A percentile compares a stretch with the other conserved stretches of the same genome.
These are phyloP conservation scores for Electrona antarctica DNA, from an alignment of 2,113 vertebrate species.

Conservation along the genomic window DNA sequence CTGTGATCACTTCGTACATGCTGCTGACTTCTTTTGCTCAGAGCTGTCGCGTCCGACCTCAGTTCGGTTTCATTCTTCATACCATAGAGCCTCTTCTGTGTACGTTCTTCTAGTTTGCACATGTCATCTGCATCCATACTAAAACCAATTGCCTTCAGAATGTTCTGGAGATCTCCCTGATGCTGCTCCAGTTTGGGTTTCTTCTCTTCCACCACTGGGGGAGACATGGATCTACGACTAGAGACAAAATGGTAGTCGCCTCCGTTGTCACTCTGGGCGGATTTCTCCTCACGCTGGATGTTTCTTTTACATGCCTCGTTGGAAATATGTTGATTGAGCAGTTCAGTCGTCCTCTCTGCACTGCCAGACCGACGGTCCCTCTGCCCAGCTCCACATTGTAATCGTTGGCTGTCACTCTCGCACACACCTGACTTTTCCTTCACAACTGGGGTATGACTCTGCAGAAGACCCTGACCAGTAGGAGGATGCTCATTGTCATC, in stretches of 20 bases:
- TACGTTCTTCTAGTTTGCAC: slow-evolving; percentile 69
- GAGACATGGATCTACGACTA: slow-evolving; percentile 39
- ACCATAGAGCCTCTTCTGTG: slow-evolving; percentile 70
- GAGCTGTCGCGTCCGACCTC: background rate
- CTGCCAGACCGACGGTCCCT: slow-evolving; percentile 8
- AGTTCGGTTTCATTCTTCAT: slow-evolving; percentile 38
- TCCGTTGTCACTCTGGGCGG: background rate
- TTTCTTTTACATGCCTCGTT: background rate
- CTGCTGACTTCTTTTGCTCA: too few species aligned
- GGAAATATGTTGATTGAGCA: background rate
- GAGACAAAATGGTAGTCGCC: slow-evolving; percentile 4
- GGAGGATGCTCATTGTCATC: too few species aligned
- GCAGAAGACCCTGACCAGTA: too few species aligned
- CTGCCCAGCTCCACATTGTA: background rate
- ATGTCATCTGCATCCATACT: slow-evolving; percentile 70
- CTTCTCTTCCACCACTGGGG: slow-evolving; percentile 22
- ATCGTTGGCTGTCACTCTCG: slow-evolving; percentile 26
- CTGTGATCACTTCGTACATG: too few species aligned
- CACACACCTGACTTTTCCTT: too few species aligned
- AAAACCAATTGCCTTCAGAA: slow-evolving; percentile 70
- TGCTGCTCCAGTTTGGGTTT: slow-evolving; percentile 39
- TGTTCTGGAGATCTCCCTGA: slow-evolving; percentile 56
- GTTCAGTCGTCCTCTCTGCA: background rate
- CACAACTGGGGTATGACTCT: background rate
- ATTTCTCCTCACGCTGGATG: slow-evolving; percentile 19